These are phyloP conservation scores for Drosophila falleni DNA, from an alignment of 2,888 invertebrate genomes.

Conservation along the genomic window DNA sequence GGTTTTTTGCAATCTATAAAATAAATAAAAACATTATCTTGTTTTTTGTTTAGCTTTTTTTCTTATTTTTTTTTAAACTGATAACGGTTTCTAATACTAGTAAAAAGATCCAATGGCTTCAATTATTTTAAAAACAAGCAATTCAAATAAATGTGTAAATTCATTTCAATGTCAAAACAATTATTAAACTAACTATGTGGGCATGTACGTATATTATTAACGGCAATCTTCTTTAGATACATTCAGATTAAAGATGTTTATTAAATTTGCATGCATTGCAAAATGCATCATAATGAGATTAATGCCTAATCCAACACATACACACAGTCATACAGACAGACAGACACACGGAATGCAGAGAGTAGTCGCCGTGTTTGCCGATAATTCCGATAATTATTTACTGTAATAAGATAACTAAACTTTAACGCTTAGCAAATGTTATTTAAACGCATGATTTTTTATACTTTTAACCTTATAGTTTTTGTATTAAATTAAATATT, in stretches of 20 bases:
- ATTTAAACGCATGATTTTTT: constrained; percentile 61
- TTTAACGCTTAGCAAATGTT: constrained; percentile 55
- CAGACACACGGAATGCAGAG: constrained; percentile 18
- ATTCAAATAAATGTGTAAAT: neutral
- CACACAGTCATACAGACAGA: neutral
- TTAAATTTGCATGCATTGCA: neutral
- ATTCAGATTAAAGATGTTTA: neutral
- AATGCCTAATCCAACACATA: constrained; percentile 2
- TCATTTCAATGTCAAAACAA: neutral
- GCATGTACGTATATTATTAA: constrained; percentile 6
- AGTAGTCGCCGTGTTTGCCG: constrained; percentile 31
- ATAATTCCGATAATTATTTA: constrained; percentile 48
- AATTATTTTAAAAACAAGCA: neutral
- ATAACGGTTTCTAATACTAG: neutral
- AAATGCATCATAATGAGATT: constrained; percentile 17
- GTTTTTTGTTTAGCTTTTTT: no score
- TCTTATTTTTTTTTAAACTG: neutral
- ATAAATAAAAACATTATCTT: no score
- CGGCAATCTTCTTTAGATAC: neutral
- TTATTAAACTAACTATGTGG: neutral
- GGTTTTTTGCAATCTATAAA: no score
- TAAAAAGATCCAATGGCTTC: neutral
- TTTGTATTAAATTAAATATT: constrained; percentile 52
- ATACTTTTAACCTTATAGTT: constrained; percentile 48
- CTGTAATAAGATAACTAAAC: constrained; percentile 43